Evolutionary conservation across 2,888 invertebrate genomes (phyloP).

Genomic region (Parnassius apollo): DNA sequence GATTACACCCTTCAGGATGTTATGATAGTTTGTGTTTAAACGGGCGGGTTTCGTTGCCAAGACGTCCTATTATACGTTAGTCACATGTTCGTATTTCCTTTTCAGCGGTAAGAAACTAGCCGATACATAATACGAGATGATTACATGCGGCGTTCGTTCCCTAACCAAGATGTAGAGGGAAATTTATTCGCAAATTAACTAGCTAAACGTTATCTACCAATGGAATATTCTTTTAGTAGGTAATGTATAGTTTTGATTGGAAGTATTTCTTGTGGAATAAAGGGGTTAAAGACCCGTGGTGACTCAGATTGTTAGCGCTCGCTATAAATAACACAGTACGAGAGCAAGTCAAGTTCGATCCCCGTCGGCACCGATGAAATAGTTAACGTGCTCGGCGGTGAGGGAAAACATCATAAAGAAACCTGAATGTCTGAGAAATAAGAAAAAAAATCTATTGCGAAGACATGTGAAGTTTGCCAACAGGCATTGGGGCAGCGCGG

Average conservation of each 20-base stretch:
- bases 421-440: too few species aligned
- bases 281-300: too few species aligned
- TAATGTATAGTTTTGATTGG: constrained; percentile 21
- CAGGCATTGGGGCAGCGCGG: too few species aligned
- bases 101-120: constrained; percentile 13
- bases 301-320: too few species aligned
- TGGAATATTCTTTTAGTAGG: constrained; percentile 21
- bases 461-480: too few species aligned
- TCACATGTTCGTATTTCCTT: constrained; percentile 12
- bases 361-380: too few species aligned
- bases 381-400: too few species aligned
- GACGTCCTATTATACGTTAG: constrained; percentile 9
- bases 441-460: too few species aligned
- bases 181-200: constrained; percentile 26
- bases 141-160: constrained; percentile 23
- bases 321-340: too few species aligned
- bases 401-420: too few species aligned
- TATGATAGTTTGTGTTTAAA: constrained; percentile 19
- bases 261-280: not conserved
- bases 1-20: constrained; percentile 18
- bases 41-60: constrained; percentile 10
- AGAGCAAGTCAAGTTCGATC: too few species aligned
- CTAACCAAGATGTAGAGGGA: constrained; percentile 5
- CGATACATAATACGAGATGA: constrained; percentile 21
- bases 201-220: constrained; percentile 20